These are phyloP conservation scores for Anser brachyrhynchus DNA, from an alignment of 2,113 vertebrate species.

Conservation along the genomic window DNA sequence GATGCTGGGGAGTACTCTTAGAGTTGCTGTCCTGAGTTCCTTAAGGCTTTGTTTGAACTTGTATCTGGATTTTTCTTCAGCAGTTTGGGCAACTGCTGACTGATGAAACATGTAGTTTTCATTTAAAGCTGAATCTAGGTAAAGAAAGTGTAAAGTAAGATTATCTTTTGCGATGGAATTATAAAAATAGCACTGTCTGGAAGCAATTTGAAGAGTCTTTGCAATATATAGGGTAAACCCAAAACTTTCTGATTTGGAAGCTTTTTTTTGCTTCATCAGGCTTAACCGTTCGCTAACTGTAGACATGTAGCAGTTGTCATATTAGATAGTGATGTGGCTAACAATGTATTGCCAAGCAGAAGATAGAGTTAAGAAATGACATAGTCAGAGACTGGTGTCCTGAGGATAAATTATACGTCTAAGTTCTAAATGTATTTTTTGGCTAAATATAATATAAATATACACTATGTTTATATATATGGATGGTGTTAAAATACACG, in stretches of 20 bases:
- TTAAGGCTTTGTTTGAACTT: background rate
- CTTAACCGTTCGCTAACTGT: background rate
- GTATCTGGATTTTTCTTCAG: background rate
- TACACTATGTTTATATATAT: background rate
- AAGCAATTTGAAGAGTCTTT: slow-evolving; percentile 49
- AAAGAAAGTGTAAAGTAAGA: background rate
- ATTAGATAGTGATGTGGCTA: background rate
- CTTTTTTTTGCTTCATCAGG: background rate
- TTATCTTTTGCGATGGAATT: slow-evolving; percentile 44
- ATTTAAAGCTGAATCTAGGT: background rate
- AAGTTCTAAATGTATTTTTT: background rate
- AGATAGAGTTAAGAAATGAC: background rate
- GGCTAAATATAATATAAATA: background rate
- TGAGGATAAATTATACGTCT: background rate
- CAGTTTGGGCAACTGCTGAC: background rate
- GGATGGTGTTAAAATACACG: background rate
- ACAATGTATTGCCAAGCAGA: background rate
- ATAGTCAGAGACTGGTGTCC: background rate
- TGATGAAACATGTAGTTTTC: background rate
- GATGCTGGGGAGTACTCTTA: background rate
- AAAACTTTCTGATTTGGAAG: slow-evolving; percentile 29
- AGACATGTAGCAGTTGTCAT: background rate
- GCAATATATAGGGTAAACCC: background rate
- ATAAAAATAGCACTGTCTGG: slow-evolving; percentile 61
- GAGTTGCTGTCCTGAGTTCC: background rate